phyloP scores from a whole-genome alignment of 2,888 invertebrate species.

The Hypomecis atomaria region DNA sequence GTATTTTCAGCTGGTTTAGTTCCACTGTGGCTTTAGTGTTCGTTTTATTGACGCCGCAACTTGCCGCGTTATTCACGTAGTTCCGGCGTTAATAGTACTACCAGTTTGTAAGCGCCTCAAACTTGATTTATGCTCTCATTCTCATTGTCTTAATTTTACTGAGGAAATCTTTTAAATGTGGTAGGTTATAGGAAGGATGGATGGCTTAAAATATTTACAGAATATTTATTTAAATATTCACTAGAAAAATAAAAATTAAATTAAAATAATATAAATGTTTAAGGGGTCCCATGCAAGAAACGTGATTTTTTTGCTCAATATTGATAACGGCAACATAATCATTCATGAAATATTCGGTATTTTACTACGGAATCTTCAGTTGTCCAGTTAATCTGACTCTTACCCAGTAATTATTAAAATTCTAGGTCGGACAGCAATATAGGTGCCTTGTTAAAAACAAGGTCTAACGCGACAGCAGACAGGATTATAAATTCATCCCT shows the following conservation, averaged over 20 bases:
- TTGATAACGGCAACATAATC: no score
- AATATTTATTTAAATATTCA: no score
- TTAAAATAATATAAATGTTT: no score
- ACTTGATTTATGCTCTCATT: conserved; percentile 37
- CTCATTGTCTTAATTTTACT: conserved; percentile 20
- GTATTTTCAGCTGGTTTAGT: not conserved
- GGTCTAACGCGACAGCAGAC: not conserved
- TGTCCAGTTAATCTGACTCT: no score
- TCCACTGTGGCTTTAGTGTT: conserved; percentile 36
- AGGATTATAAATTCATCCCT: conserved; percentile 17
- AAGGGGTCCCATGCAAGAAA: no score
- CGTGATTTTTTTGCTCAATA: no score
- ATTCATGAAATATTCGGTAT: no score
- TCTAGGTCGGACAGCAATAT: not conserved
- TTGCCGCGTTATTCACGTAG: conserved; percentile 47
- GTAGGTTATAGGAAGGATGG: no score
- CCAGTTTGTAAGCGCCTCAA: conserved; percentile 42
- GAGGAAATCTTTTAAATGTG: not conserved
- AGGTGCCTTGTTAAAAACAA: not conserved
- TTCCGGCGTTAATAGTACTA: conserved; percentile 44
- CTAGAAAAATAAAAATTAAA: no score
- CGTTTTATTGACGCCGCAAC: conserved; percentile 44
- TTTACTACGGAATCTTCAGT: no score
- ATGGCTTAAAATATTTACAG: no score
- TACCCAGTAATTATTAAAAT: no score